Base-by-base conservation (phyloP, 2,888 invertebrate genomes). In the Eudasyphora cyanicolor region DNA sequence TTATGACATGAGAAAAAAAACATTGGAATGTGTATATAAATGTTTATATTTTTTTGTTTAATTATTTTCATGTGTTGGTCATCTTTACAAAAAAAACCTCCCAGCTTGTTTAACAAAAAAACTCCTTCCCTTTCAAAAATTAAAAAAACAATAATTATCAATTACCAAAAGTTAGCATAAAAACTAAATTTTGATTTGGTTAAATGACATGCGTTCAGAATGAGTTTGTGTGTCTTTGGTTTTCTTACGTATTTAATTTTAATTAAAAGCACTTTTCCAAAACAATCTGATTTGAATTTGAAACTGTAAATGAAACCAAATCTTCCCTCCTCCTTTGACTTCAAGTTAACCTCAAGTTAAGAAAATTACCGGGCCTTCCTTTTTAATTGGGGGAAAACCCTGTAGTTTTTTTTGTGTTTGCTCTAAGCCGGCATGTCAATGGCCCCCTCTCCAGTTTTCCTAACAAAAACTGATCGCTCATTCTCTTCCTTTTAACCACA, bases 1-100 rank as follows among this genome's bases (percentile, higher is more conserved):
- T 57, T 75, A 76, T 78, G 45, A 78, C 54, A 35, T 67, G 54
- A 83, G 70, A 27, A 45, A 70, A 2, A 71, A 67, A 73, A 69
- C 67, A 78, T 84, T 81, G 71, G 81, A 76, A 84, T 84, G 78
- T 77, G 45, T 73, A 64, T 76, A 57, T 49, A 27, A 60, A 35
- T 42, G n/a, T n/a, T 54, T 73, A 21, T 69, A 74, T 79, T 49
- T 32, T 64, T 64, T 32, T 49, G 49, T 71, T 14, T 70, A 51
- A 45, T 1, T 35, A 12, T 24, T 42, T 79, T 74, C 8, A 32
- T 32, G 32, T 32, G 32, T 32, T 5, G 12, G 12, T 45, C 38
- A 32, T 76, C 29, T 0, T 49, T 60, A 49, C n/a, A n/a, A n/a
- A n/a, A n/a, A n/a, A n/a, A n/a, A 69, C 14, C 35, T 42, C 64